These are phyloP conservation scores for Lampris incognitus DNA, from an alignment of 2,113 vertebrate species.

Conservation along the genomic window DNA sequence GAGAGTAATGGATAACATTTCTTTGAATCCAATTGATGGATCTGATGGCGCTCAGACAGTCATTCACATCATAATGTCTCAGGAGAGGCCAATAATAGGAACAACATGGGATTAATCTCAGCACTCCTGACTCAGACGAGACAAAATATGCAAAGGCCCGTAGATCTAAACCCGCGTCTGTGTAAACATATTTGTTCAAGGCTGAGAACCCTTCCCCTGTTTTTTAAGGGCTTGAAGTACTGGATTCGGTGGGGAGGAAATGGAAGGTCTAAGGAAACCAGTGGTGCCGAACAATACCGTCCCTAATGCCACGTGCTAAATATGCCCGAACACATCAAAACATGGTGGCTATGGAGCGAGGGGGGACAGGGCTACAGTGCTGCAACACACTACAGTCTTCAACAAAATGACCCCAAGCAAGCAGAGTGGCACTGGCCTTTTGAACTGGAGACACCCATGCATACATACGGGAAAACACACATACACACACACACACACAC, in stretches of 20 bases:
- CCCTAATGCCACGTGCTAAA: neutral
- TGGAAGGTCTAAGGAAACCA: slow-evolving; percentile 22
- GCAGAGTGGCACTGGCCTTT: no score
- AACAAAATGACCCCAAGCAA: neutral
- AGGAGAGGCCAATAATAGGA: slow-evolving; percentile 81
- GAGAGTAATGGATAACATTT: slow-evolving; percentile 80
- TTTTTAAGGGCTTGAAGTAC: slow-evolving; percentile 21
- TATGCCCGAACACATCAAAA: neutral
- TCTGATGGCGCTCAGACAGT: slow-evolving; percentile 80
- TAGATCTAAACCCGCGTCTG: slow-evolving; percentile 62
- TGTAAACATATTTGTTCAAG: slow-evolving; percentile 68
- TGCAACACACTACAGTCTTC: neutral
- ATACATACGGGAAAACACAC: neutral
- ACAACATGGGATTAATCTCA: slow-evolving; percentile 81
- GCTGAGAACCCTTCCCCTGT: slow-evolving; percentile 39
- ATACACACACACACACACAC: neutral
- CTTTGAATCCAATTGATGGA: slow-evolving; percentile 83
- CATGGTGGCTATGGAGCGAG: neutral
- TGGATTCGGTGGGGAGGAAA: slow-evolving; percentile 16
- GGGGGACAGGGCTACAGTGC: neutral
- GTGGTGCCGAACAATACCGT: neutral
- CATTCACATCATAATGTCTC: slow-evolving; percentile 79
- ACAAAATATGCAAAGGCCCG: slow-evolving; percentile 72
- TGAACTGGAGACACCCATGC: neutral
- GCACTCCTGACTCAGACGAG: slow-evolving; percentile 64